Percentiles rank a stretch among this genome's conserved stretches.
Evolutionary conservation across 2,888 invertebrate genomes (phyloP).

Genomic region (Tribolium freemani): DNA sequence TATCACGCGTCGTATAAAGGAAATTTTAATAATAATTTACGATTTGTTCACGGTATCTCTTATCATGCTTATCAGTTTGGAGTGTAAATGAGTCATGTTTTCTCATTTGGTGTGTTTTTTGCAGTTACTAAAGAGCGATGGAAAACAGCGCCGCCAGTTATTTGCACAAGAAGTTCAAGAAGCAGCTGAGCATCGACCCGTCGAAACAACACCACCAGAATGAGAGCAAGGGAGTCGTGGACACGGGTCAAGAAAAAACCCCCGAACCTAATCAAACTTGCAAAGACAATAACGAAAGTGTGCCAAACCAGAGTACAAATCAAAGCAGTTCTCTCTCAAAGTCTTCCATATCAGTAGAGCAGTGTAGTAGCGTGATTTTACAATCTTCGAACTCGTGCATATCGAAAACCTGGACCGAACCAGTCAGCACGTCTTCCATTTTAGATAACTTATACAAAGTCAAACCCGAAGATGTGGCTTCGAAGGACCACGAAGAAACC

Average conservation of each 20-base stretch:
- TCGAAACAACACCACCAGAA: conserved; percentile 64
- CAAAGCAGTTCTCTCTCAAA: conserved; percentile 48
- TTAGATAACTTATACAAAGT: conserved; percentile 57
- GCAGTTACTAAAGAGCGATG: conserved; percentile 60
- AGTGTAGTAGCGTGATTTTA: conserved; percentile 54
- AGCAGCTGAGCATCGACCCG: conserved; percentile 74
- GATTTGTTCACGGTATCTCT: conserved; percentile 37
- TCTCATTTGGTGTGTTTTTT: conserved; percentile 37
- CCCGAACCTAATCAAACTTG: conserved; percentile 41
- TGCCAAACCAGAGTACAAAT: conserved; percentile 67
- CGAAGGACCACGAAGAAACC: conserved; percentile 42
- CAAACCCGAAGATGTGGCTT: conserved; percentile 48
- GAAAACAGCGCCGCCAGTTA: conserved; percentile 74
- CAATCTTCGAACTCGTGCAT: conserved; percentile 63
- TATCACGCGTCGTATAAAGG: conserved; percentile 20
- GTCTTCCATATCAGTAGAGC: conserved; percentile 67
- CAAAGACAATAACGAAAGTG: conserved; percentile 58
- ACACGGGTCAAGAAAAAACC: conserved; percentile 60
- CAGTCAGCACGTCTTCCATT: conserved; percentile 62
- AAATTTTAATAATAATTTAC: conserved; percentile 34
- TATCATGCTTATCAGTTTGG: conserved; percentile 35
- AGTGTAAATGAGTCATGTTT: conserved; percentile 34
- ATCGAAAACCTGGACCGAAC: conserved; percentile 60
- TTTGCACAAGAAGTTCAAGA: conserved; percentile 94
- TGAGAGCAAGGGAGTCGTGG: conserved; percentile 58